These are phyloP conservation scores for Glyptemys insculpta DNA, from an alignment of 2,797 vertebrate species.

Conservation along the genomic window DNA sequence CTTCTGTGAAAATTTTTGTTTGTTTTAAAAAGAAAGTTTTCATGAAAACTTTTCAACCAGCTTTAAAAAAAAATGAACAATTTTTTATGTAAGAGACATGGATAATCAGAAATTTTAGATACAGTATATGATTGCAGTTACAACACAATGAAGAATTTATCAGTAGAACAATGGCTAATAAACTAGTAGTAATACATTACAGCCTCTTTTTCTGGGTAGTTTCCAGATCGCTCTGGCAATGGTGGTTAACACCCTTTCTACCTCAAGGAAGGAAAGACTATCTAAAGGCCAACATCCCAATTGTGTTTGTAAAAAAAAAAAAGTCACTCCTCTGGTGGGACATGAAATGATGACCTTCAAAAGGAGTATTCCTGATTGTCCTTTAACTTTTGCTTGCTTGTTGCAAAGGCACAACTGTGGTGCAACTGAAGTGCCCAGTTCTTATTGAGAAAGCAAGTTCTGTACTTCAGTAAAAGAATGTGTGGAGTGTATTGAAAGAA, in stretches of 20 bases:
- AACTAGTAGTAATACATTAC: not conserved
- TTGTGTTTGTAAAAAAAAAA: slow-evolving; percentile 9
- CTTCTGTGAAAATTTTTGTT: not conserved
- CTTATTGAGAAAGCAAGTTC: slow-evolving; percentile 41
- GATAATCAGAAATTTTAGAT: not conserved
- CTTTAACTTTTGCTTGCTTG: not conserved
- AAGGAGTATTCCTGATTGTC: not conserved
- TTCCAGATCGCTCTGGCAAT: slow-evolving; percentile 30
- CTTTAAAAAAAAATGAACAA: not conserved
- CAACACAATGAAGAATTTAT: not conserved
- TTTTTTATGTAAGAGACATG: not conserved
- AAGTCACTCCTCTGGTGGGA: not conserved
- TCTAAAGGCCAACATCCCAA: not conserved
- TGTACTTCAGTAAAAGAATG: slow-evolving; percentile 51
- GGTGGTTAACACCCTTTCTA: slow-evolving; percentile 11
- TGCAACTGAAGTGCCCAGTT: not conserved
- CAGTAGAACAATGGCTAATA: slow-evolving; percentile 16
- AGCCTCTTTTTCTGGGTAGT: slow-evolving; percentile 20
- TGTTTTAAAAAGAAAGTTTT: not conserved
- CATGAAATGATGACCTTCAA: slow-evolving; percentile 40
- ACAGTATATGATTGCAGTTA: not conserved
- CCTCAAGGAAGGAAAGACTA: slow-evolving; percentile 33
- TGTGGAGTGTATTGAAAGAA: slow-evolving; percentile 60
- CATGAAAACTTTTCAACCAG: not conserved
- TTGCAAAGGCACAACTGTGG: not conserved